Evolutionary conservation across 2,113 vertebrate genomes (phyloP).

Genomic region (Lonchura striata): DNA sequence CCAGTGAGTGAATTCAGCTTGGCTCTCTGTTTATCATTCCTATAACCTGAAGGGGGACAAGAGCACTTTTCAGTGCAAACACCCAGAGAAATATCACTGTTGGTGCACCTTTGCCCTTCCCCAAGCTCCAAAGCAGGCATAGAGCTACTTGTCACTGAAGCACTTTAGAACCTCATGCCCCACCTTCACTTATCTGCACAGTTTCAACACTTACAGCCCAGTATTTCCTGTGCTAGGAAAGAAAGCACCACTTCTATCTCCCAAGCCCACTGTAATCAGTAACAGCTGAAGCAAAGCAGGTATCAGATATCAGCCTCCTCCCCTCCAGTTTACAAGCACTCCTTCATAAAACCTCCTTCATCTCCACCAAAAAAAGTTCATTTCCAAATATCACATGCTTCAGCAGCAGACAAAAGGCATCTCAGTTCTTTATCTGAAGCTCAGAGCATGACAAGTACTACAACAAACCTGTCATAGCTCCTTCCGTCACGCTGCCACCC

Average conservation of each 20-base stretch:
- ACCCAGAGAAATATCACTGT: not conserved
- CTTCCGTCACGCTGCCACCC: not conserved
- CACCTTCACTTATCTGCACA: not conserved
- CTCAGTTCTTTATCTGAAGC: not conserved
- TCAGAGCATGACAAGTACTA: not conserved
- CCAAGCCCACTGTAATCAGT: not conserved
- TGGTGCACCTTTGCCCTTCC: not conserved
- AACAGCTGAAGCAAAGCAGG: not conserved
- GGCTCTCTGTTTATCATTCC: not conserved
- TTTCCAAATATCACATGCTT: not conserved
- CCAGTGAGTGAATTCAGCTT: not conserved
- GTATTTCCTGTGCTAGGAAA: constrained; percentile 22
- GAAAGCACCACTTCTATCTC: not conserved
- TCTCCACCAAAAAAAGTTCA: not conserved
- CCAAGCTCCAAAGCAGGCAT: not conserved
- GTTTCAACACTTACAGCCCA: not conserved
- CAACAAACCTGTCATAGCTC: not conserved
- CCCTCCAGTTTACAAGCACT: not conserved
- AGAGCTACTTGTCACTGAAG: not conserved
- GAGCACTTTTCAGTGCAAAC: not conserved
- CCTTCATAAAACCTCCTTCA: not conserved
- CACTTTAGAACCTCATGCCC: not conserved
- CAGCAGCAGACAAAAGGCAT: not conserved
- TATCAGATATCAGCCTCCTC: not conserved
- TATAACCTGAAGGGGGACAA: not conserved